Evolutionary conservation across 1,140 invertebrate species (phyloP).

Genomic region (Drosophila lini): DNA sequence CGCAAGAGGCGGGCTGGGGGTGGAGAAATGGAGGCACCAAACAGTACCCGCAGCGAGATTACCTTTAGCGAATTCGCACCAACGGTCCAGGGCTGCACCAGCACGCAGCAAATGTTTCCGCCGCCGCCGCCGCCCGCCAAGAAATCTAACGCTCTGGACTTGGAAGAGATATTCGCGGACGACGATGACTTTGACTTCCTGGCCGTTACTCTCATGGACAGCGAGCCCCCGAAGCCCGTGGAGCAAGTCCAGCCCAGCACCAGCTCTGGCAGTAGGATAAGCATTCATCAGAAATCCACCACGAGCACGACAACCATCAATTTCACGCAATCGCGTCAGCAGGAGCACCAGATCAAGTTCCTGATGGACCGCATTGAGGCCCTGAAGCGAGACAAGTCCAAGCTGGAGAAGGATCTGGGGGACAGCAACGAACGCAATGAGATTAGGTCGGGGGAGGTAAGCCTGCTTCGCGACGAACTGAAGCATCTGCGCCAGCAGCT

Average conservation of each 20-base stretch:
- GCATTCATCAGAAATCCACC: slow-evolving; percentile 5
- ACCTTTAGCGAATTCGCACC: slow-evolving; percentile 67
- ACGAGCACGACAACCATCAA: slow-evolving; percentile 17
- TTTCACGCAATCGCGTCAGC: slow-evolving; percentile 57
- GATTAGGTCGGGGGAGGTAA: slow-evolving; percentile 71
- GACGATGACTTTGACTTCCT: slow-evolving; percentile 61
- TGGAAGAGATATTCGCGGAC: slow-evolving; percentile 57
- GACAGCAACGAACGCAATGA: slow-evolving; percentile 58
- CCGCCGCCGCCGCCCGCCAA: slow-evolving; percentile 7
- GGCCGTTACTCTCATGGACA: slow-evolving; percentile 36
- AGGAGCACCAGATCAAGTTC: slow-evolving; percentile 75
- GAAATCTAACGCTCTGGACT: slow-evolving; percentile 23
- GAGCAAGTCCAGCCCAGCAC: not conserved
- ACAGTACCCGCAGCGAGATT: slow-evolving; percentile 30
- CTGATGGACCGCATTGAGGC: slow-evolving; percentile 70
- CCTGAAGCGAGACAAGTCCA: slow-evolving; percentile 68
- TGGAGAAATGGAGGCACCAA: slow-evolving; percentile 2
- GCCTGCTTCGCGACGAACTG: slow-evolving; percentile 72
- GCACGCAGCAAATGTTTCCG: slow-evolving; percentile 63
- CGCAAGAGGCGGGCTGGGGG: slow-evolving; percentile 11
- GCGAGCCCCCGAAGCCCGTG: slow-evolving; percentile 10
- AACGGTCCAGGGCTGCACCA: slow-evolving; percentile 50
- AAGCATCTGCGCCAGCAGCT: slow-evolving; percentile 69
- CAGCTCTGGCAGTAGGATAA: slow-evolving; percentile 8
- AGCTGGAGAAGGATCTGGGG: slow-evolving; percentile 63